These are phyloP conservation scores for Galleria mellonella DNA, from an alignment of 1,140 invertebrate species.

Conservation along the genomic window DNA sequence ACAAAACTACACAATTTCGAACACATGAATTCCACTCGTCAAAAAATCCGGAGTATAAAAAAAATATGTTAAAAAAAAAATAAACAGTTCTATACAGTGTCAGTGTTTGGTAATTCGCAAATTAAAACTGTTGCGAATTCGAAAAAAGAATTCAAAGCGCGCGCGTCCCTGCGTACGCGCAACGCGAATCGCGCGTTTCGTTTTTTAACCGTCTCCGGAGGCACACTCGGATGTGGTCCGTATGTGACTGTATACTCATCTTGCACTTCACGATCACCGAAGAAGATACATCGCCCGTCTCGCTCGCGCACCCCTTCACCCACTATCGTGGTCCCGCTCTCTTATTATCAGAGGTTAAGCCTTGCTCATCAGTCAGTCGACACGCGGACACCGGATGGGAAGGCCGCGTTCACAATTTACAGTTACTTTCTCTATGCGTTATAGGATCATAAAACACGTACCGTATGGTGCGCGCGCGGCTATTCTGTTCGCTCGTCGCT, in stretches of 20 bases:
- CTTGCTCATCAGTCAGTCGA: constrained; percentile 67
- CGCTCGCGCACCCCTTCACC: constrained; percentile 25
- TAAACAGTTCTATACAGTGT: neutral
- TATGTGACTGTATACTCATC: constrained; percentile 71
- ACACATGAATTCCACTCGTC: neutral
- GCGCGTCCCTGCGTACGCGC: constrained; percentile 55
- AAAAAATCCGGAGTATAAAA: neutral
- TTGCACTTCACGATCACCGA: constrained; percentile 69
- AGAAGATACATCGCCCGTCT: constrained; percentile 58
- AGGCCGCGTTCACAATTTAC: constrained; percentile 48
- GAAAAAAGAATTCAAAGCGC: constrained; percentile 30
- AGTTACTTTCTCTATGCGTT: constrained; percentile 61
- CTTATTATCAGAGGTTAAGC: constrained; percentile 70
- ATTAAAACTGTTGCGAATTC: constrained; percentile 21
- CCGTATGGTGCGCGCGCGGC: constrained; percentile 38
- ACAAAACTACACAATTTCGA: constrained; percentile 18
- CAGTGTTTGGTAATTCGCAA: no score
- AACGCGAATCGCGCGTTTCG: constrained; percentile 45
- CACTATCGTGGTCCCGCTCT: constrained; percentile 42
- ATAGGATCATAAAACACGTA: constrained; percentile 51
- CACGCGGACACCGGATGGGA: constrained; percentile 57
- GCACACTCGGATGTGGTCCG: constrained; percentile 64
- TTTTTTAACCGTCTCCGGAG: constrained; percentile 56
- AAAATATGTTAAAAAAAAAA: constrained; percentile 13
- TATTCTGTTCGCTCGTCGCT: constrained; percentile 40